Evolutionary conservation across 2,113 vertebrate species (phyloP).

Genomic region (Columba livia): DNA sequence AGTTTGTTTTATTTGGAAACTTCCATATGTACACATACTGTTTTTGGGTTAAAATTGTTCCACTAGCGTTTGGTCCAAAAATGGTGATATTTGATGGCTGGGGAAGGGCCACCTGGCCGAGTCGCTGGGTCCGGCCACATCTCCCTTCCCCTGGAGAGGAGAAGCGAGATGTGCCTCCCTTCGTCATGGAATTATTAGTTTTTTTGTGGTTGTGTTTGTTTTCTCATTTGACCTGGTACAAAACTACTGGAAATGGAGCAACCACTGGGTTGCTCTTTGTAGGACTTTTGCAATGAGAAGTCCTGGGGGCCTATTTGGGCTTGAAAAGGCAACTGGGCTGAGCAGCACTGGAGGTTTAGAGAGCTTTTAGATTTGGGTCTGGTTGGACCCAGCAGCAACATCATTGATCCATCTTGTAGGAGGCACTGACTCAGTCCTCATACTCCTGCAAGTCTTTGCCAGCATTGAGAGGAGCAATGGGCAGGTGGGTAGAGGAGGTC

Average conservation of each 20-base stretch:
- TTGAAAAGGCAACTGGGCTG: background rate
- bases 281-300: background rate
- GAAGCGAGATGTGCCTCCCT: background rate
- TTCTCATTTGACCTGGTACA: background rate
- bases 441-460: background rate
- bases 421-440: background rate
- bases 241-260: background rate
- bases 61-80: rapidly evolving
- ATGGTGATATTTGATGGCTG: background rate
- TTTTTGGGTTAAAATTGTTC: background rate
- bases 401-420: background rate
- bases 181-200: rapidly evolving
- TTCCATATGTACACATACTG: rapidly evolving
- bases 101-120: rapidly evolving
- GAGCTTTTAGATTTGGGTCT: background rate
- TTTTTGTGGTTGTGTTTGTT: background rate
- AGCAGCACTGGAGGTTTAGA: background rate
- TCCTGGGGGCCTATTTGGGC: rapidly evolving
- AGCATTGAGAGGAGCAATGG: background rate
- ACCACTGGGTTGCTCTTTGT: background rate
- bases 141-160: background rate
- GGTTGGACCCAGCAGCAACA: rapidly evolving
- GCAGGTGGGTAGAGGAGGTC: background rate
- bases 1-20: background rate
- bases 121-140: rapidly evolving